These are phyloP conservation scores for Struthidea cinerea DNA, from an alignment of 2,113 vertebrate genomes.

Conservation along the genomic window DNA sequence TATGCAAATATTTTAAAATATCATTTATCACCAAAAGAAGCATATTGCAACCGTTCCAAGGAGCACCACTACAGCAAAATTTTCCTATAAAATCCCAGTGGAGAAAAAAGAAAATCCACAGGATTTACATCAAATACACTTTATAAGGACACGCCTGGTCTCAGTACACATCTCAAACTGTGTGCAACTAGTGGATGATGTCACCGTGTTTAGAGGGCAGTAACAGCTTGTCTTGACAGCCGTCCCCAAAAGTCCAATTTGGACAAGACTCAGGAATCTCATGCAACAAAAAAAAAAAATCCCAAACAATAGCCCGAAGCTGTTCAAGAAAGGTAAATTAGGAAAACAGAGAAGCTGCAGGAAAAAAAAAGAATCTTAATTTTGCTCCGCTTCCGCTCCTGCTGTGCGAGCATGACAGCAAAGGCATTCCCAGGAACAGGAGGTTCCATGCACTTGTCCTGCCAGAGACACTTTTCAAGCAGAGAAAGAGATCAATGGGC, in stretches of 20 bases:
- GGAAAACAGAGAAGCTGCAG: neutral
- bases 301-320: neutral
- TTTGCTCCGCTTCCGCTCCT: neutral
- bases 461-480: neutral
- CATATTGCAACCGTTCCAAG: neutral
- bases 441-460: neutral
- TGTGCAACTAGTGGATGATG: neutral
- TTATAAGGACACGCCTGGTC: neutral
- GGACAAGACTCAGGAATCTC: neutral
- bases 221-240: neutral
- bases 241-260: neutral
- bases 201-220: neutral
- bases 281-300: neutral
- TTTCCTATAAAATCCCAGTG: neutral
- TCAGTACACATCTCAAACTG: neutral
- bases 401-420: accelerated
- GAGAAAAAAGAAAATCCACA: neutral
- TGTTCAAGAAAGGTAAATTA: neutral
- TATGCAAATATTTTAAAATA: neutral
- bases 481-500: accelerated
- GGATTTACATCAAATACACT: neutral
- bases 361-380: neutral
- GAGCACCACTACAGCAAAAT: neutral
- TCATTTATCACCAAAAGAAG: neutral
- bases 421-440: neutral